Conservation (phyloP, 2,888 invertebrate genomes). For the Laspeyria flexula region DNA sequence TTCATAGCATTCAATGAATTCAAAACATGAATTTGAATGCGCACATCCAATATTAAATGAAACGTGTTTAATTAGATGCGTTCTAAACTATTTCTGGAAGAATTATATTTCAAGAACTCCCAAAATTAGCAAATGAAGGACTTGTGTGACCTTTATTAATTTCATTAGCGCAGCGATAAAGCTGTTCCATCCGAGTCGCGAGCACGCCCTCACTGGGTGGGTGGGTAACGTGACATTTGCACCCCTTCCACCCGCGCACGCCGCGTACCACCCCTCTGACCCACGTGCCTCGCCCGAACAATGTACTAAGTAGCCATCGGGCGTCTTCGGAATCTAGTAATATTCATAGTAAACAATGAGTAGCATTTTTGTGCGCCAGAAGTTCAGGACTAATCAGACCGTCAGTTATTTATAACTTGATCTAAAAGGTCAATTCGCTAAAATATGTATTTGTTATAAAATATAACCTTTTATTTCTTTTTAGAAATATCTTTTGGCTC, state of each 20-base stretch:
- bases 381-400: neutral
- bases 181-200: slow-evolving; percentile 46
- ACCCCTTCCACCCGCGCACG: slow-evolving; percentile 39
- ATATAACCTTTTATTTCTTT: too few species aligned
- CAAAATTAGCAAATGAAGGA: slow-evolving; percentile 43
- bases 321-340: slow-evolving; percentile 38
- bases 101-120: slow-evolving; percentile 19
- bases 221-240: slow-evolving; percentile 68
- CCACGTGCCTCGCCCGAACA: slow-evolving; percentile 55
- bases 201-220: slow-evolving; percentile 59
- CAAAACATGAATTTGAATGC: too few species aligned
- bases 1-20: neutral
- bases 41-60: too few species aligned
- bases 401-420: neutral
- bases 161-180: slow-evolving; percentile 56
- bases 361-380: slow-evolving; percentile 19
- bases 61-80: too few species aligned
- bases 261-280: slow-evolving; percentile 29
- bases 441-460: too few species aligned
- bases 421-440: neutral
- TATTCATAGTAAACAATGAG: slow-evolving; percentile 49
- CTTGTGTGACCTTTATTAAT: slow-evolving; percentile 58
- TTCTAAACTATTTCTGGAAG: too few species aligned
- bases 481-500: too few species aligned
- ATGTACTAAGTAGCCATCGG: slow-evolving; percentile 45